Percentiles rank a stretch among this genome's conserved stretches.
Conservation (phyloP, 2,888 invertebrate genomes). For the Diarsia rubi region DNA sequence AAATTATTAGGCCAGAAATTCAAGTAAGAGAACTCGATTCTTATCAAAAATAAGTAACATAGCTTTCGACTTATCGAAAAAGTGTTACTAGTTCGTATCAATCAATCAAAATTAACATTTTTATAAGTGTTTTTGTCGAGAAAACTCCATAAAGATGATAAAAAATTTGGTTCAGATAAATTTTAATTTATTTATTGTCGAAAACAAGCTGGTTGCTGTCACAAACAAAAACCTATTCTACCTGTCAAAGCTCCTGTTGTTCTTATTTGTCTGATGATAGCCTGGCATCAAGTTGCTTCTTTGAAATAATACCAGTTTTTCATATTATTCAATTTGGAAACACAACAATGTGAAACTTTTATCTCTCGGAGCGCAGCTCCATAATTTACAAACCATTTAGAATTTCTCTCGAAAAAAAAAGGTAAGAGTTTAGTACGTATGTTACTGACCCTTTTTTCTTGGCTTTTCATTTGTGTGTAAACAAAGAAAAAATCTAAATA, state of each 20-base stretch:
- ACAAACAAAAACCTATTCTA: slow-evolving; percentile 20
- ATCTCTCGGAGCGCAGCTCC: not conserved
- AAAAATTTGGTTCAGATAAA: too few relatives aligned
- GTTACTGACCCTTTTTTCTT: not conserved
- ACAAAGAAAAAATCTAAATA: not conserved
- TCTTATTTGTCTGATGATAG: not conserved
- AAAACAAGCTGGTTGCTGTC: slow-evolving; percentile 22
- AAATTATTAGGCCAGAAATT: not conserved
- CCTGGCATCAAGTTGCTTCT: too few relatives aligned
- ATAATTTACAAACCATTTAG: not conserved
- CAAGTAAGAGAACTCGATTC: not conserved
- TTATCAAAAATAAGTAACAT: not conserved
- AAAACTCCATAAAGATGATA: not conserved
- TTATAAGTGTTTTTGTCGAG: not conserved
- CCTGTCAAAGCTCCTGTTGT: not conserved
- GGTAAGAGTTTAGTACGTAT: not conserved
- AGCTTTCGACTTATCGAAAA: not conserved
- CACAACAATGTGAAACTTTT: not conserved
- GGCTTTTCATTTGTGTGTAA: not conserved
- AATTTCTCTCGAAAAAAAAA: not conserved
- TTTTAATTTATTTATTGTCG: slow-evolving; percentile 29
- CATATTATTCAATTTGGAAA: not conserved
- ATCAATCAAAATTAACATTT: slow-evolving; percentile 3
- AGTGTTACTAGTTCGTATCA: not conserved
- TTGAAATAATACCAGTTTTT: not conserved